Evolutionary conservation across 2,797 vertebrate species (phyloP).

Genomic region (Anas acuta): DNA sequence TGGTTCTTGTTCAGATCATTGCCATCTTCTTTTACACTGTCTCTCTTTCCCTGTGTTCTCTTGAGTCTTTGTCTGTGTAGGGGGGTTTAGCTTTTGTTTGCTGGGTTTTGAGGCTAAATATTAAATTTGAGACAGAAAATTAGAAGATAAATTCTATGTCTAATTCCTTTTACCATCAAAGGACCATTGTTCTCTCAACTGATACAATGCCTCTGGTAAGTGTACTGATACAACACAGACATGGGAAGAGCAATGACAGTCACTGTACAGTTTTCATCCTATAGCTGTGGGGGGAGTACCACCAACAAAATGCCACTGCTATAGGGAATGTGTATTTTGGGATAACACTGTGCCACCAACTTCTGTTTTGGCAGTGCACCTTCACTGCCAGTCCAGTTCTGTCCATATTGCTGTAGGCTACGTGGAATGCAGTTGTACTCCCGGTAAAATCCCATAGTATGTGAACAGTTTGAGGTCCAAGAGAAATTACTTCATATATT

Average conservation of each 20-base stretch:
- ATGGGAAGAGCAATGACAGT: not conserved
- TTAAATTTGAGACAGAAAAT: not conserved
- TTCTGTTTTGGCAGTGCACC: not conserved
- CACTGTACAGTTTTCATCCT: not conserved
- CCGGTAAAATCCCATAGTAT: accelerated
- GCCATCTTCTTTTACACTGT: accelerated
- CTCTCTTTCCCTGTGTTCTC: not conserved
- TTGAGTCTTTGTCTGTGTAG: not conserved
- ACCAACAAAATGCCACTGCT: not conserved
- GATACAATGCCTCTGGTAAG: not conserved
- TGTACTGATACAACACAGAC: not conserved
- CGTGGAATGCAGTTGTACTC: not conserved
- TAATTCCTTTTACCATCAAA: not conserved
- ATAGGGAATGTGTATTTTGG: not conserved
- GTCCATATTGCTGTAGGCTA: not conserved
- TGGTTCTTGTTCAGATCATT: not conserved
- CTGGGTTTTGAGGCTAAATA: not conserved
- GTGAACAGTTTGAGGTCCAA: not conserved
- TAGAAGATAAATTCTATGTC: not conserved
- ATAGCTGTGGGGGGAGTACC: accelerated
- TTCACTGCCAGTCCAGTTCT: not conserved
- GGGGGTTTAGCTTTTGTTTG: not conserved
- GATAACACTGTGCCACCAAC: not conserved
- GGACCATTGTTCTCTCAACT: not conserved
- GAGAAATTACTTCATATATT: accelerated